These are phyloP conservation scores for Drosophila mulleri DNA, from an alignment of 2,888 invertebrate genomes.

Conservation along the genomic window DNA sequence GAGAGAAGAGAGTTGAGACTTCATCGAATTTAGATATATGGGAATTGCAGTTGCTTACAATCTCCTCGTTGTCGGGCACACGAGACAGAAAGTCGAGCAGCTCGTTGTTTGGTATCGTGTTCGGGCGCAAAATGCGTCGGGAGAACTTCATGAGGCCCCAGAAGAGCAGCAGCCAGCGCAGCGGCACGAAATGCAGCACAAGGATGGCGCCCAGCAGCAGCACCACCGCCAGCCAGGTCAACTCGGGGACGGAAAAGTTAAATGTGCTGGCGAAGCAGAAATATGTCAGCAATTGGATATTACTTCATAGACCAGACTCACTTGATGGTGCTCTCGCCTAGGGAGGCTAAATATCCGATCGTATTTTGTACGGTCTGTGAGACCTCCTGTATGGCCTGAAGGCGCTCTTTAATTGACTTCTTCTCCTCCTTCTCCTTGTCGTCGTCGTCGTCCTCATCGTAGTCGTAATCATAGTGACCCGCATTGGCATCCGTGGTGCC, in stretches of 20 bases:
- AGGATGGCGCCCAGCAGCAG: constrained; percentile 90
- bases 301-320: constrained; percentile 80
- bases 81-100: constrained; percentile 96
- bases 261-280: constrained; percentile 89
- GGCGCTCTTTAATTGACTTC: constrained; percentile 95
- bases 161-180: constrained; percentile 94
- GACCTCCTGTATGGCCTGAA: constrained; percentile 98
- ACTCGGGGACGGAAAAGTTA: constrained; percentile 98
- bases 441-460: constrained; percentile 94
- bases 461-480: constrained; percentile 87
- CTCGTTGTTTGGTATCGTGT: constrained; percentile 98
- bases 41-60: constrained; percentile 87
- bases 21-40: fast-evolving
- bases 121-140: constrained; percentile 95
- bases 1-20: background rate
- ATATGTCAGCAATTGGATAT: background rate
- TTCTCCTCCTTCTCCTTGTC: constrained; percentile 98
- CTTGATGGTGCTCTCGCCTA: constrained; percentile 98
- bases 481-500: constrained; percentile 79
- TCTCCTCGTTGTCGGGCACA: constrained; percentile 96
- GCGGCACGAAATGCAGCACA: constrained; percentile 94
- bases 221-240: constrained; percentile 95
- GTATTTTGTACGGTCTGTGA: constrained; percentile 98
- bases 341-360: constrained; percentile 96
- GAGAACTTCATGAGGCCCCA: constrained; percentile 99